Conservation (phyloP, 2,797 vertebrate species). For the Acanthiza pusilla region DNA sequence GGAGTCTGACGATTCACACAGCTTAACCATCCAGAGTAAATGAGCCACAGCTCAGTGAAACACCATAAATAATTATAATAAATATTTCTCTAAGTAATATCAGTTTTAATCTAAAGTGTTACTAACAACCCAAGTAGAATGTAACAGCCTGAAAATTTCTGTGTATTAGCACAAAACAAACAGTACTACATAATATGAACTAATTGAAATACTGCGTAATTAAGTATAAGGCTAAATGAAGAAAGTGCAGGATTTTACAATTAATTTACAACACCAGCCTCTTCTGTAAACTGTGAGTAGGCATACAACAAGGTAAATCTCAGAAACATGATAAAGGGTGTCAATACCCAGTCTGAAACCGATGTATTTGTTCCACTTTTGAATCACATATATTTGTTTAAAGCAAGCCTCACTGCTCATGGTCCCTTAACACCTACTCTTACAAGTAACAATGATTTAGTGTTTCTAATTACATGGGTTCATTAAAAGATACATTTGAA, state of each 20-base stretch:
- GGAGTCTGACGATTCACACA: neutral
- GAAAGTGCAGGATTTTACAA: neutral
- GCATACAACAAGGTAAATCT: neutral
- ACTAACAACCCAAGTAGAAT: neutral
- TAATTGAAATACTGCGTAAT: neutral
- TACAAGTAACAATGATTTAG: neutral
- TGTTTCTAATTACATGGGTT: neutral
- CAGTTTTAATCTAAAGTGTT: neutral
- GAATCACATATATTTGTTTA: neutral
- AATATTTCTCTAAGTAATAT: neutral
- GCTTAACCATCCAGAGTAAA: neutral
- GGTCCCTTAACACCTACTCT: neutral
- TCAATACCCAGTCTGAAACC: neutral
- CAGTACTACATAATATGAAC: neutral
- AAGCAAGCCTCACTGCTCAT: neutral
- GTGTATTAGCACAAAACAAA: neutral
- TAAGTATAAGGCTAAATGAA: neutral
- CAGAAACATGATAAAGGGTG: neutral
- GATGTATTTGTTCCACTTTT: neutral
- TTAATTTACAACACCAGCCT: neutral
- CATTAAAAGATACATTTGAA: neutral
- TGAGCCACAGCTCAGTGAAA: neutral
- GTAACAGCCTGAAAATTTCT: neutral
- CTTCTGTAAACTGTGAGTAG: neutral
- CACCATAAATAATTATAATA: neutral